Evolutionary conservation across 2,888 invertebrate species (phyloP).

Genomic region (Eucriotettix oculatus): DNA sequence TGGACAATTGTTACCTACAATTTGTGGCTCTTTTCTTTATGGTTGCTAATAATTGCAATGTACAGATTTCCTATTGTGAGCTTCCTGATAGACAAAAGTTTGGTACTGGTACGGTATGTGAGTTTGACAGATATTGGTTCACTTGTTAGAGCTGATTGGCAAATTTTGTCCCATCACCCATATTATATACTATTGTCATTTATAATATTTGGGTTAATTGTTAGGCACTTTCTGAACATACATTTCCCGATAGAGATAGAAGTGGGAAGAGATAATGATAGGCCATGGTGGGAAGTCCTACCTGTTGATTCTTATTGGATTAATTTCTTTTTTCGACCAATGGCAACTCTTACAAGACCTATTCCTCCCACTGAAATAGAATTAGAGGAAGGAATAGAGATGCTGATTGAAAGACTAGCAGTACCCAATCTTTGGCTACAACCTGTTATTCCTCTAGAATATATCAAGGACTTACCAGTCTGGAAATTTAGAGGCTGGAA

Average conservation of each 20-base stretch:
- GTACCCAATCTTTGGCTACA: conserved; percentile 29
- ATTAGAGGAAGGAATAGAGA: conserved; percentile 22
- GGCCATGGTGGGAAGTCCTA: conserved; percentile 25
- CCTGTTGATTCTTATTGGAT: conserved; percentile 21
- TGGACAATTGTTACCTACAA: conserved; percentile 29
- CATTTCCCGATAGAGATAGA: conserved; percentile 1
- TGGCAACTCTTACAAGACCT: conserved; percentile 16
- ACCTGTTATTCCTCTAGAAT: conserved; percentile 26
- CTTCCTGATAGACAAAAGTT: conserved; percentile 19
- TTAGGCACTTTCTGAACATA: conserved; percentile 10
- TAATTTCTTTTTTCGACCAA: conserved; percentile 21
- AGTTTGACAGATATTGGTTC: conserved; percentile 21
- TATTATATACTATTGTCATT: conserved; percentile 19
- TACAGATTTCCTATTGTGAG: conserved; percentile 24
- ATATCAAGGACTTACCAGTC: conserved; percentile 28
- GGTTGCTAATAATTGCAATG: conserved; percentile 28
- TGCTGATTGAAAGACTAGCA: conserved; percentile 25
- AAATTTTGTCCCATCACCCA: conserved; percentile 15
- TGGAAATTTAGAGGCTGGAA: conserved; percentile 24
- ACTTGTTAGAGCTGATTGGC: conserved; percentile 18
- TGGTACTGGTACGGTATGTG: conserved; percentile 21
- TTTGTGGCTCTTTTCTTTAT: conserved; percentile 24
- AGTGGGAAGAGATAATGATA: conserved; percentile 6
- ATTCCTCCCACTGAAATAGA: conserved; percentile 18
- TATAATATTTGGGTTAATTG: conserved; percentile 15